Percentiles rank a stretch among this genome's conserved stretches.
phyloP scores from a whole-genome alignment of 2,797 vertebrate genomes.

The Podarcis lilfordi region DNA sequence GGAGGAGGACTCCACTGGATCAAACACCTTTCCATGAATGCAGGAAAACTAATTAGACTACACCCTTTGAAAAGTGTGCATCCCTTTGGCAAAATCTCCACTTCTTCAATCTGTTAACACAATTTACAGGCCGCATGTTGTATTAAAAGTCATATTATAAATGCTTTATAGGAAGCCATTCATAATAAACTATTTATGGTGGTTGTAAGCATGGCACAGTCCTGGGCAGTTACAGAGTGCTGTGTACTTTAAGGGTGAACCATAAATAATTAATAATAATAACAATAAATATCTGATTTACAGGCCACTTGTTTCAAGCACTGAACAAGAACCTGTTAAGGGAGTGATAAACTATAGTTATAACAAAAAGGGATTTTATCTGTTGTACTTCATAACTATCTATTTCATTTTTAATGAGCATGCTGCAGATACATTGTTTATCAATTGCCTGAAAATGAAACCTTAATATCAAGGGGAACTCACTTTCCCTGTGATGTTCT shows the following conservation, averaged over 20 bases:
- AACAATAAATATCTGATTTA: conserved; percentile 15
- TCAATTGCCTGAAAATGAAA: background rate
- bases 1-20: background rate
- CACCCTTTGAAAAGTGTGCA: background rate
- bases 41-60: background rate
- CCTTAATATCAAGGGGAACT: background rate
- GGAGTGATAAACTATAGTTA: conserved; percentile 33
- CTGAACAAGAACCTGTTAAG: background rate
- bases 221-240: conserved; percentile 10
- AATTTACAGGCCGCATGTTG: background rate
- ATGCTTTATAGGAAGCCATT: conserved; percentile 17
- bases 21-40: background rate
- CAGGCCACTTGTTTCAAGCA: conserved; percentile 5
- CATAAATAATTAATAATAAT: conserved; percentile 40
- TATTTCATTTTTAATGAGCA: conserved; percentile 34
- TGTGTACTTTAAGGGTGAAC: conserved; percentile 17
- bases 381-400: conserved; percentile 16
- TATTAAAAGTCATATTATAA: conserved; percentile 20
- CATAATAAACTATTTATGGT: conserved; percentile 9
- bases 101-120: background rate
- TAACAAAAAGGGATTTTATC: conserved; percentile 27
- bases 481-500: background rate
- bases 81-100: background rate
- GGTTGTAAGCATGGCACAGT: background rate
- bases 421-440: conserved; percentile 1